Percentiles rank a stretch among this genome's conserved stretches.
Evolutionary conservation across 2,113 vertebrate species (phyloP).

Genomic region (Mohoua ochrocephala): DNA sequence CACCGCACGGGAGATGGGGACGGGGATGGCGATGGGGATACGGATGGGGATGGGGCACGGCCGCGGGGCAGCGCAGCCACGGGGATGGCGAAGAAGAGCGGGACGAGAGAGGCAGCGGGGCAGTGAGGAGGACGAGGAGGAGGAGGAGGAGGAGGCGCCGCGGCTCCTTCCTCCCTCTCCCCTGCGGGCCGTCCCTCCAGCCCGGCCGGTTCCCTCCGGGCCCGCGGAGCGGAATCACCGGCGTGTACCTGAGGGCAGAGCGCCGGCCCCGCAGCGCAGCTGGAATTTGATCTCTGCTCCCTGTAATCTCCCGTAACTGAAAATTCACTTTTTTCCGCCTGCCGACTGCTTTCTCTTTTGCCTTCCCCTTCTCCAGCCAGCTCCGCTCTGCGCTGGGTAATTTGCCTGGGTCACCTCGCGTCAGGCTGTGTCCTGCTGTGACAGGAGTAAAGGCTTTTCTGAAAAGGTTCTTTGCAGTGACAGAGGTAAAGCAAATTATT

Average conservation of each 20-base stretch:
- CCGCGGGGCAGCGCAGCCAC: neutral
- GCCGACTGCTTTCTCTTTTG: neutral
- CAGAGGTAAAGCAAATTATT: neutral
- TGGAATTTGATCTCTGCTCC: constrained; percentile 51
- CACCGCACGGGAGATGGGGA: neutral
- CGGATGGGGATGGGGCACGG: neutral
- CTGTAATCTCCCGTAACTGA: neutral
- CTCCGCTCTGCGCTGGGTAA: neutral
- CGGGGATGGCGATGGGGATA: neutral
- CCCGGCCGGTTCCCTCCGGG: neutral
- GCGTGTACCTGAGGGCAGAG: neutral
- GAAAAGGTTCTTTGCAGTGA: neutral
- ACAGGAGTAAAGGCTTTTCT: neutral
- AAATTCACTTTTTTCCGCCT: neutral
- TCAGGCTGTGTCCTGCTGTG: neutral
- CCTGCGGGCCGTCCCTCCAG: neutral
- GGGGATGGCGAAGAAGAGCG: neutral
- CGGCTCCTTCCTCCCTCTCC: neutral
- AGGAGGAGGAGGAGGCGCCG: neutral
- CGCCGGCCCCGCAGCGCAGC: neutral
- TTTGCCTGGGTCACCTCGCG: neutral
- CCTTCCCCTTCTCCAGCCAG: neutral
- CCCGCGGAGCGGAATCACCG: neutral
- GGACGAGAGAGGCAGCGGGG: neutral
- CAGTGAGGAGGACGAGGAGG: neutral